phyloP scores from a whole-genome alignment of 2,113 vertebrate species.

The Nansenia antarctica region DNA sequence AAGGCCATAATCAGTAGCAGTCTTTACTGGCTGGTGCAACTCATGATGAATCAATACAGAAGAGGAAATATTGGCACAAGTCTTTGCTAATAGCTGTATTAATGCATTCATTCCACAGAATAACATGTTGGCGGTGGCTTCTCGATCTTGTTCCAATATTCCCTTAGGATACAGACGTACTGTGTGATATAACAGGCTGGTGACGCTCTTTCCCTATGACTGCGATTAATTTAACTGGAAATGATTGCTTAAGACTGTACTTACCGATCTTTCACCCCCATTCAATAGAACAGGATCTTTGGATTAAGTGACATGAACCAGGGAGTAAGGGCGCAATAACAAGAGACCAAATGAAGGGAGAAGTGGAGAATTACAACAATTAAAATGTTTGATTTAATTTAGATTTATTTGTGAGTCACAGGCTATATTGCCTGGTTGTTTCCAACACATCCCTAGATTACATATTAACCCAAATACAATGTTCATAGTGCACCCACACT shows the following conservation, averaged over 20 bases:
- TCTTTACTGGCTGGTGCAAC: background rate
- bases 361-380: background rate
- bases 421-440: background rate
- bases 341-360: too few species aligned
- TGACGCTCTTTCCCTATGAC: too few species aligned
- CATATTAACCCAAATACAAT: background rate
- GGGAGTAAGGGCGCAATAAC: too few species aligned
- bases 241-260: too few species aligned
- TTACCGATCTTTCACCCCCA: too few species aligned
- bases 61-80: background rate
- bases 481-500: background rate
- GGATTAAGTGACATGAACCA: too few species aligned
- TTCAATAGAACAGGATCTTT: too few species aligned
- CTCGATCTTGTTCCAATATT: background rate
- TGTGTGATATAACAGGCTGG: background rate
- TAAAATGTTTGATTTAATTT: background rate
- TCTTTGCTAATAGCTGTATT: conserved; percentile 5
- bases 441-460: background rate
- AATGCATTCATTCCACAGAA: background rate
- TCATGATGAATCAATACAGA: conserved; percentile 25
- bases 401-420: background rate
- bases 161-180: background rate
- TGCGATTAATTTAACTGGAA: too few species aligned
- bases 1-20: background rate
- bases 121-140: background rate